Evolutionary conservation across 1,140 invertebrate genomes (phyloP).

Genomic region (Rhopalosiphum maidis): DNA sequence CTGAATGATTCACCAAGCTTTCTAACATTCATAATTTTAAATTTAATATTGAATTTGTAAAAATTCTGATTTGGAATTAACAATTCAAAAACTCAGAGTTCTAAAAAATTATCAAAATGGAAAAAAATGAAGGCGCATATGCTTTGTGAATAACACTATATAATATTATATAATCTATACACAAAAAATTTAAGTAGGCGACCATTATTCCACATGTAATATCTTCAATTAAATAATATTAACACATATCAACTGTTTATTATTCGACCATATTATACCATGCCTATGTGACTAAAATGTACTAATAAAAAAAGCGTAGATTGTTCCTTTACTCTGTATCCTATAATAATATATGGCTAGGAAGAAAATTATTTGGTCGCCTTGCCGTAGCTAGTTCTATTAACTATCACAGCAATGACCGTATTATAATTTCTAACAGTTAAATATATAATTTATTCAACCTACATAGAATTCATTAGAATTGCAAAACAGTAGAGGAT

Average conservation of each 20-base stretch:
- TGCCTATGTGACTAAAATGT: neutral
- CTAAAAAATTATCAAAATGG: neutral
- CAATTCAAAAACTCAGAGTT: neutral
- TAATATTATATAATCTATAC: neutral
- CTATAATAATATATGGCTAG: neutral
- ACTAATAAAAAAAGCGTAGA: neutral
- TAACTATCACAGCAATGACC: neutral
- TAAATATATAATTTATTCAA: neutral
- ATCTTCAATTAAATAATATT: neutral
- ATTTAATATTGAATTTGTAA: neutral
- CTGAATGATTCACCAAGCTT: neutral
- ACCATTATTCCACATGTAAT: neutral
- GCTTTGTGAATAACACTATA: neutral
- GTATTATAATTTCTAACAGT: neutral
- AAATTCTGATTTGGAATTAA: neutral
- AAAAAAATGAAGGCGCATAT: neutral
- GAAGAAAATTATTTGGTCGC: neutral
- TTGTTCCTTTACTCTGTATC: neutral
- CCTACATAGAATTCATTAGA: neutral
- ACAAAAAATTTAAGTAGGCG: neutral
- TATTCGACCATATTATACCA: neutral
- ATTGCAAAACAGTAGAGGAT: neutral
- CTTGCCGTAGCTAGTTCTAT: neutral
- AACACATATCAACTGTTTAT: neutral
- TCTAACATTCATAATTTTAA: neutral